Evolutionary conservation across 2,888 invertebrate species (phyloP), one percentile per base, ranked within the genome.

Genomic region (Plebejus melissa): DNA sequence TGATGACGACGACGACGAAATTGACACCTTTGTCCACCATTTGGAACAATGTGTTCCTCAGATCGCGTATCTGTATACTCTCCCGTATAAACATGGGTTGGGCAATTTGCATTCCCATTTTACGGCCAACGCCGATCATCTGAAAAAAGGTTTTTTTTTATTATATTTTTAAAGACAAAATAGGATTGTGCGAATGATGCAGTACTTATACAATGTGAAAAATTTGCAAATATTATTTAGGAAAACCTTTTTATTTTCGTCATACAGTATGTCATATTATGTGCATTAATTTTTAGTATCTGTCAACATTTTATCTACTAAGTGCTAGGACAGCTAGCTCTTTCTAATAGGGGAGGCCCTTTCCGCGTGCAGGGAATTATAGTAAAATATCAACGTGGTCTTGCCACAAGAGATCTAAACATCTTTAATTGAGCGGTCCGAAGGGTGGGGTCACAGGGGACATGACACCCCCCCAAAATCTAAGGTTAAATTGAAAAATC

Each of bases 1-100:
- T 94, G 9, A 97, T 93, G 4, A 97, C 87, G 0, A 96, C 94
- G 80, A 97, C 94, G 1, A 96, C 87, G 36, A 96, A 88, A 77
- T 90, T 90, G 22, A 93, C 84, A 0, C 85, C 81, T 4, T 82
- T 77, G 0, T 83, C 81, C 32, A 86, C 76, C 0, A 88, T 88
- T 0, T 77, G 79, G 38, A 82, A 76, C 74, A 91, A 76, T 1
- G 84, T 74, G 0, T 76, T 78, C 6, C 82, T 82, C 0, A 94
- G 75, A 0, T 85, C 82, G 0, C 60, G 77, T n/a, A 86, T 81
- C 4, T 16, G 81, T 5, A 87, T 88, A 82, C 83, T 85, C 78
- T 83, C 85, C 2, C 79, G 77, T 3, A 79, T 78, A 69, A 85
- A 13, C 22, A 70, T 78, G 0, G 93, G 91, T 0, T 80, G 77